Conservation (phyloP, 2,888 invertebrate species). For the Drosophila maculinotata region DNA sequence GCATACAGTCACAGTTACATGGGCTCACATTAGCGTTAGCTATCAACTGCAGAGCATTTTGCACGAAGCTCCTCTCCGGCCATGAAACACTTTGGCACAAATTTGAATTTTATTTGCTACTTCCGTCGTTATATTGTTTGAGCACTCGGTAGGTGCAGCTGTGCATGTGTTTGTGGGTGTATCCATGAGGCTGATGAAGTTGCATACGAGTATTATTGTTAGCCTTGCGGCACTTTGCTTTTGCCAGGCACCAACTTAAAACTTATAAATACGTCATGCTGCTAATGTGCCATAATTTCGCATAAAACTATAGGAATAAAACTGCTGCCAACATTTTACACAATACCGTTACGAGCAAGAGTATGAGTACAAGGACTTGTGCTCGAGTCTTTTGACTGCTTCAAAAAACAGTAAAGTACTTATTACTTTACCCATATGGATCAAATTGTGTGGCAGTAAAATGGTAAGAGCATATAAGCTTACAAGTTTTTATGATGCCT, state of each 20-base stretch:
- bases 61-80: slow-evolving; percentile 38
- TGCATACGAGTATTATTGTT: slow-evolving; percentile 53
- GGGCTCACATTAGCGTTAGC: slow-evolving; percentile 65
- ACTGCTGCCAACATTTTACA: slow-evolving; percentile 18
- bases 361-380: not conserved
- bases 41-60: slow-evolving; percentile 65
- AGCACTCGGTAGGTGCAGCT: slow-evolving; percentile 42
- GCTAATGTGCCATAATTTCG: slow-evolving; percentile 70
- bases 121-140: slow-evolving; percentile 77
- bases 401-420: slow-evolving; percentile 39
- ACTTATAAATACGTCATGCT: slow-evolving; percentile 71
- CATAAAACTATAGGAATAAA: slow-evolving; percentile 48
- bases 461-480: slow-evolving; percentile 11
- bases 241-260: slow-evolving; percentile 57
- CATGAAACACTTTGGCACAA: slow-evolving; percentile 79
- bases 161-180: slow-evolving; percentile 21
- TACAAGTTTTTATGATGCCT: slow-evolving; percentile 17
- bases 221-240: slow-evolving; percentile 52
- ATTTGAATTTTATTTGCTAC: slow-evolving; percentile 81
- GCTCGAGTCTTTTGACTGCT: slow-evolving; percentile 17
- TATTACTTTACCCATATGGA: slow-evolving; percentile 33
- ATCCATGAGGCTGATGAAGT: slow-evolving; percentile 43
- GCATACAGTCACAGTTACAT: slow-evolving; percentile 33
- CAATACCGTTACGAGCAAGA: slow-evolving; percentile 17
- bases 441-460: slow-evolving; percentile 22